These are phyloP conservation scores for Conus betulinus DNA, from an alignment of 1,140 invertebrate genomes.

Conservation along the genomic window DNA sequence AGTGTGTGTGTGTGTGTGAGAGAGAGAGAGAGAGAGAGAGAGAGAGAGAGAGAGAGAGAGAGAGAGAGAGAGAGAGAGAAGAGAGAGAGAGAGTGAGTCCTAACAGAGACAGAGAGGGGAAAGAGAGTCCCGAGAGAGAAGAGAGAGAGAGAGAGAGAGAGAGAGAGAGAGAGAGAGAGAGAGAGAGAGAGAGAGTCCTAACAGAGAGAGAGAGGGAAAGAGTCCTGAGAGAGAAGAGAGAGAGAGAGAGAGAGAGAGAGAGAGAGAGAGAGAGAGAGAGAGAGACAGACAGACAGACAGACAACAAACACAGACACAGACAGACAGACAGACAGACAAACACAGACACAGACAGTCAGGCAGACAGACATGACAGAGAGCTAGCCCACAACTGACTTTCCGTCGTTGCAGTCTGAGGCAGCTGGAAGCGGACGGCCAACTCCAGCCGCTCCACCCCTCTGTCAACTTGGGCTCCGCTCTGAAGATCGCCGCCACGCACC, in stretches of 20 bases:
- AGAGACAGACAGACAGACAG: background rate
- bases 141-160: too few species aligned
- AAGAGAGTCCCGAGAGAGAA: too few species aligned
- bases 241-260: background rate
- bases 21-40: slow-evolving; percentile 41
- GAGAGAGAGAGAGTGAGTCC: background rate
- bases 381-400: background rate
- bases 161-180: background rate
- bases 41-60: slow-evolving; percentile 55
- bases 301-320: background rate
- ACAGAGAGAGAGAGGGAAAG: background rate
- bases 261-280: background rate
- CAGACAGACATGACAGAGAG: background rate
- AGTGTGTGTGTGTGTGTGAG: slow-evolving; percentile 5
- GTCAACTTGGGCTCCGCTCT: slow-evolving; percentile 59
- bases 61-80: background rate
- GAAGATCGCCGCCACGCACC: slow-evolving; percentile 65
- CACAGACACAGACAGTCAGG: background rate
- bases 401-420: slow-evolving; percentile 41
- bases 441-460: slow-evolving; percentile 44
- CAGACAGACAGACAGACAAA: background rate
- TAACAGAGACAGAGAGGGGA: background rate
- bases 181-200: background rate
- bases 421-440: slow-evolving; percentile 60
- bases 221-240: background rate